A percentile compares a stretch with the other conserved stretches of the same genome.
Evolutionary conservation across 2,888 invertebrate genomes (phyloP).

Genomic region (Scelioninae gen. 2): DNA sequence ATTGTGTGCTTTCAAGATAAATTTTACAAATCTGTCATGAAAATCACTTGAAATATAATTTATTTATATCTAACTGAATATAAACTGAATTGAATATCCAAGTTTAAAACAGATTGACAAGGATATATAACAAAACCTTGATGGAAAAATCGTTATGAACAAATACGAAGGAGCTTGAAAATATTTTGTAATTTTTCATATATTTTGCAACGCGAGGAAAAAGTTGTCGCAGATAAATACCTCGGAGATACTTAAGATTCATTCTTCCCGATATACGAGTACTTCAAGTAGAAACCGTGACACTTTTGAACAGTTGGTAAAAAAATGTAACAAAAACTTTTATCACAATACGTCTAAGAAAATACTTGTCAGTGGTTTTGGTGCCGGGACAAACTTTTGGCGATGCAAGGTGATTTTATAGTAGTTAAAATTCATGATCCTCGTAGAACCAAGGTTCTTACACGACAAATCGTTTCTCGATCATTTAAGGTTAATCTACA

Average conservation of each 20-base stretch:
- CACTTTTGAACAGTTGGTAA: constrained; percentile 1
- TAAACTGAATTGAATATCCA: too few relatives aligned
- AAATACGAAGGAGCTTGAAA: too few relatives aligned
- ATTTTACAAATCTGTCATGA: too few relatives aligned
- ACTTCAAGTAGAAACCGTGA: constrained; percentile 23
- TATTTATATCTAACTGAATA: too few relatives aligned
- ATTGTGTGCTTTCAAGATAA: too few relatives aligned
- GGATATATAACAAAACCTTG: too few relatives aligned
- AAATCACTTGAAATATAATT: too few relatives aligned
- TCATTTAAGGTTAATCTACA: constrained; percentile 8
- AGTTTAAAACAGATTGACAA: too few relatives aligned
- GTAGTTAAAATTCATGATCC: constrained; percentile 40
- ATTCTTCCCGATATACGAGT: constrained; percentile 18
- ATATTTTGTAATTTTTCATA: constrained; percentile 17
- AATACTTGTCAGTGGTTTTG: constrained; percentile 30
- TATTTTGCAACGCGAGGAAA: constrained; percentile 14
- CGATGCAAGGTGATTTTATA: constrained; percentile 31
- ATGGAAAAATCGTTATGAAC: too few relatives aligned
- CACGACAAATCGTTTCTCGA: constrained; percentile 33
- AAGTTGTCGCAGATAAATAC: constrained; percentile 30
- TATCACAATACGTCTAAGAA: constrained; percentile 39
- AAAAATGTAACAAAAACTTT: constrained; percentile 43
- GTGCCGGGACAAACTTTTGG: constrained; percentile 7
- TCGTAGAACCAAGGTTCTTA: constrained; percentile 3
- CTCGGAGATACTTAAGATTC: constrained; percentile 40